Base-by-base conservation (phyloP, 1,140 invertebrate species). In the Drosophila ogumai region DNA sequence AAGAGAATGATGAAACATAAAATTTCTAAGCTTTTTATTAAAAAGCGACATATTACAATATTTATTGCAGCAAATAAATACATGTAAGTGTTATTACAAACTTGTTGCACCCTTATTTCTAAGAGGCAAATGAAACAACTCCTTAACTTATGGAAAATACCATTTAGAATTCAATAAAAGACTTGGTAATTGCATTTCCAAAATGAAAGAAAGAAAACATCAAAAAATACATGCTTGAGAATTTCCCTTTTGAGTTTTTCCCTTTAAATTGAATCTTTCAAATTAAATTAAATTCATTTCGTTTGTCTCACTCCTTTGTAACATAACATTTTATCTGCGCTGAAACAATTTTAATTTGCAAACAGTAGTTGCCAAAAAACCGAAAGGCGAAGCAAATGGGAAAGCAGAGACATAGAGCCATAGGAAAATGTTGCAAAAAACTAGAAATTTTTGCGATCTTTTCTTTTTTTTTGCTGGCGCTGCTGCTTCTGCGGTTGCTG, bases 261-360 rank as follows among this genome's bases (percentile, higher is more conserved):
- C 31, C 12, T 44, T 44, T 63, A 13, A 63, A 65, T 68, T 34
- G 44, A 31, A 68, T 68, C 36, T 40, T 65, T 50, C 44, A 43
- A 68, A 66, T 43, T 34, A 47, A 64, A 69, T 69, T 44, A 31
- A 69, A 67, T 43, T 67, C 61, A 66, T 67, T 69, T 66, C 25
- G 43, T 17, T 46, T 63, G 32, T 54, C 40, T 65, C 43, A 41
- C 32, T 47, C 52, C 58, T 25, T 34, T 50, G 19, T 36, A 52
- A 66, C 43, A 52, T 25, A 49, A 58, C 61, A 78, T 66, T 43
- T 40, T 52, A 64, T 78, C 28, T 52, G 31, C 47, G 56, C 49
- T 56, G 25, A 78, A 79, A 71, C 43, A 38, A 71, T 71, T 71
- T 71, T 71, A 71, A 71, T 71, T 71, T 71, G 50, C 67, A 71